Base-by-base conservation (phyloP, 2,888 invertebrate species). In the Mystacides longicornis region DNA sequence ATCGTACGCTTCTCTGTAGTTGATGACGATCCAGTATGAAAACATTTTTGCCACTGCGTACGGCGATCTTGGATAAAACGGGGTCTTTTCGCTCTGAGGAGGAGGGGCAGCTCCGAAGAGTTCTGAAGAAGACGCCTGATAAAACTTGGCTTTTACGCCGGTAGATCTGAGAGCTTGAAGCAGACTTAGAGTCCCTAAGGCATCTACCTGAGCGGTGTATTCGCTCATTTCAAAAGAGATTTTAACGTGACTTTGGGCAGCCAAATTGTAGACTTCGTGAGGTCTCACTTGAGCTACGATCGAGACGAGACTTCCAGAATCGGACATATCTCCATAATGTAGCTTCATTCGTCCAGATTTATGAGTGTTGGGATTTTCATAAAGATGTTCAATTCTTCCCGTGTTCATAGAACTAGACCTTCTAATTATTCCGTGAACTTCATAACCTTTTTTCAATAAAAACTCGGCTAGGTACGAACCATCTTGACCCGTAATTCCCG, bases 311-410 rank as follows among this genome's bases (percentile, higher is more conserved):
- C 95, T 95, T 60, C 95, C 93, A 50, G 95, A 95, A 71, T 99
- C 99, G 0, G 98, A 98, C 83, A 99, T 87, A 68, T 99, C 99
- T 14, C 99, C 99, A 71, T 99, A 99, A 71, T 99, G 99, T 4
- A 99, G 76, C 65, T 92, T 89, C 88, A 96, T 93, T 64, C 80
- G 80, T 0, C 89, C 93, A 21, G 87, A 87, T n/a, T 83, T 85
- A 71, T 98, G 98, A 19, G 88, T 84, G 42, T 86, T 82, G 0
- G 92, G 92, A 72, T 97, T 88, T 0, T 86, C 89, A 70, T 98
- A 98, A 51, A 99, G 75, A 73, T 99, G 99, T 67, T 95, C 89
- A 61, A 99, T 98, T 58, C 99, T 81, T 3, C 86, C 86, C 0
- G 99, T 99, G 71, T 99, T 99, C 70, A 99, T 99, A 0, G 93